Percentiles rank a stretch among this genome's conserved stretches.
phyloP scores from a whole-genome alignment of 2,888 invertebrate species.

The Arrhopalites spinosus region DNA sequence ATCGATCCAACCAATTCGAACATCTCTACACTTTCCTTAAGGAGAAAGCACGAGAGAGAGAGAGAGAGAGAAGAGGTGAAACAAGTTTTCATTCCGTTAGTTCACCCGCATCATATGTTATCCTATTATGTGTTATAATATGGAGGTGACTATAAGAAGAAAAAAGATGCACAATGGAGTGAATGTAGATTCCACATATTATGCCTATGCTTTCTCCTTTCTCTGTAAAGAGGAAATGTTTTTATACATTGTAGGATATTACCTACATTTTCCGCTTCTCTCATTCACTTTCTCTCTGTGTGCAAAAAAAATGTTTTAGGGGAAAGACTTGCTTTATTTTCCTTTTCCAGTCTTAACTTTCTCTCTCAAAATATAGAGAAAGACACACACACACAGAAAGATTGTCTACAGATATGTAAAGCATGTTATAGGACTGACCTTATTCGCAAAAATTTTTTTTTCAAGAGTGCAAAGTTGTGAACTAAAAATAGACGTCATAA shows the following conservation, averaged over 20 bases:
- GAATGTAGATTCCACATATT: no score
- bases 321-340: neutral
- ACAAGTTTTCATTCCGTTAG: neutral
- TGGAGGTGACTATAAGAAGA: neutral
- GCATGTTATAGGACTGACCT: neutral
- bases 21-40: neutral
- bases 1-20: conserved; percentile 20
- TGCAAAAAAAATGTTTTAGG: neutral
- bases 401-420: no score
- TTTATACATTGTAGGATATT: neutral
- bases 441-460: neutral
- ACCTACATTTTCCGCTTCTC: neutral
- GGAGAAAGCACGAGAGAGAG: neutral
- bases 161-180: neutral
- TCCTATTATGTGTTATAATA: neutral
- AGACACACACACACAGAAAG: neutral
- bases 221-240: neutral
- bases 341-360: neutral
- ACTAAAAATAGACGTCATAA: conserved; percentile 4
- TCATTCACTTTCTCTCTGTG: neutral
- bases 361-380: neutral
- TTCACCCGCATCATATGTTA: neutral
- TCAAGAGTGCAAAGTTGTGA: conserved; percentile 3
- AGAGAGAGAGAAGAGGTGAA: neutral
- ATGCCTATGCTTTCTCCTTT: neutral